Base-by-base conservation (phyloP, 37 sponge, comb jelly and placozoan genomes). In the Aphrocallistes beatrix region DNA sequence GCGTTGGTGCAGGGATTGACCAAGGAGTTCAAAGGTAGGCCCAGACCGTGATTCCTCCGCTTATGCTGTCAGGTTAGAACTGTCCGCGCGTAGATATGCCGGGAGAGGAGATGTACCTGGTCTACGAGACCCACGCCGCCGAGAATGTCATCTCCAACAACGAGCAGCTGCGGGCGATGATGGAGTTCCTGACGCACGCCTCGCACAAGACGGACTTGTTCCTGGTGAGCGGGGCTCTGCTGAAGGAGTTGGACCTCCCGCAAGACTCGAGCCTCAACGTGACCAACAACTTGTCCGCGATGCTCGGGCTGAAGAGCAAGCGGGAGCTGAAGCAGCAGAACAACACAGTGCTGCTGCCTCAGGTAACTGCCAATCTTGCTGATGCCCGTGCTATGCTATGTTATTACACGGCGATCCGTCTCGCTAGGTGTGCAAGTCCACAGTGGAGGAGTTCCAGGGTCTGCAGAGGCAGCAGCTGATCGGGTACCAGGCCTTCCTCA, bases 191-290 rank as follows among this genome's bases (percentile, higher is more conserved):
- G 34, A 60, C n/a, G 75, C 25, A 30, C 28, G 25, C 75, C 8
- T 60, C 75, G 28, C 75, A 60, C 21, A 60, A 60, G 34, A 21
- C 75, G 34, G 75, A 60, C 34, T 8, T 60, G 10, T 60, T 60
- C 75, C 21, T 60, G 25, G 75, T 60, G 3, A 60, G 75, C 75
- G 75, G 75, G 10, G 75, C 75, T 60, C 75, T 60, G 28, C 75
- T 60, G 32, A 60, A 60, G 34, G 75, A 60, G 75, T 30, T 60
- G 75, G 75, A 60, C n/a, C 75, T 60, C 75, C 75, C 75, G 34
- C n/a, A 60, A 19, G 75, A 60, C 34, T 19, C 10, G n/a, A 28
- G 3, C 21, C 10, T 13, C 3, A 60, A 60, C n/a, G 75, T 60
- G 25, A 60, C 75, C 8, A 1, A 8, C 3, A 60, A 60, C 34